phyloP scores from a whole-genome alignment of 2,888 invertebrate species.

The Lasiommata megera region DNA sequence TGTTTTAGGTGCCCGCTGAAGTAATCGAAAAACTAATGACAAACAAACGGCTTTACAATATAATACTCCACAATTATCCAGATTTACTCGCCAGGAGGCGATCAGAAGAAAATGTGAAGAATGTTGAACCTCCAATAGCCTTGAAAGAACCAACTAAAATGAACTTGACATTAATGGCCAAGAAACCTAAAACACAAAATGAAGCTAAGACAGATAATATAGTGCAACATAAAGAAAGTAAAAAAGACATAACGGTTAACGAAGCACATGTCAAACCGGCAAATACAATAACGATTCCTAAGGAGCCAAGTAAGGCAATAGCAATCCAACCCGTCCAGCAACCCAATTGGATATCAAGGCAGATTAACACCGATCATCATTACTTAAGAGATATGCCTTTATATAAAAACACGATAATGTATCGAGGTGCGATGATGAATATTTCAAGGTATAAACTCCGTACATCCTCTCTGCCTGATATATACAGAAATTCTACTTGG shows the following conservation, averaged over 20 bases:
- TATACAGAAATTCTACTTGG: slow-evolving; percentile 91
- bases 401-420: slow-evolving; percentile 91
- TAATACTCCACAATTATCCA: slow-evolving; percentile 87
- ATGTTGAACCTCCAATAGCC: slow-evolving; percentile 41
- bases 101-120: slow-evolving; percentile 80
- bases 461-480: slow-evolving; percentile 94
- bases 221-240: neutral
- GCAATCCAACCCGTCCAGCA: slow-evolving; percentile 23
- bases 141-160: slow-evolving; percentile 36
- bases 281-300: slow-evolving; percentile 2
- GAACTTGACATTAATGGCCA: slow-evolving; percentile 37
- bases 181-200: slow-evolving; percentile 34
- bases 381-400: slow-evolving; percentile 86
- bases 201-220: slow-evolving; percentile 20
- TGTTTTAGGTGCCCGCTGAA: slow-evolving; percentile 84
- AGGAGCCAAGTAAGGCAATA: slow-evolving; percentile 27
- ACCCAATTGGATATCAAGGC: slow-evolving; percentile 60
- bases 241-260: slow-evolving; percentile 11
- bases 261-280: slow-evolving; percentile 2
- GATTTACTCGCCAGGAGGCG: slow-evolving; percentile 82
- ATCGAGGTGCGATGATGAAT: slow-evolving; percentile 91
- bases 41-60: slow-evolving; percentile 84
- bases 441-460: slow-evolving; percentile 89
- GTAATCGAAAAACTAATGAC: slow-evolving; percentile 84
- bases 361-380: slow-evolving; percentile 82